Evolutionary conservation across 1,140 invertebrate species (phyloP), one percentile per base, ranked within the genome.

Genomic region (Leptopilina clavipes): DNA sequence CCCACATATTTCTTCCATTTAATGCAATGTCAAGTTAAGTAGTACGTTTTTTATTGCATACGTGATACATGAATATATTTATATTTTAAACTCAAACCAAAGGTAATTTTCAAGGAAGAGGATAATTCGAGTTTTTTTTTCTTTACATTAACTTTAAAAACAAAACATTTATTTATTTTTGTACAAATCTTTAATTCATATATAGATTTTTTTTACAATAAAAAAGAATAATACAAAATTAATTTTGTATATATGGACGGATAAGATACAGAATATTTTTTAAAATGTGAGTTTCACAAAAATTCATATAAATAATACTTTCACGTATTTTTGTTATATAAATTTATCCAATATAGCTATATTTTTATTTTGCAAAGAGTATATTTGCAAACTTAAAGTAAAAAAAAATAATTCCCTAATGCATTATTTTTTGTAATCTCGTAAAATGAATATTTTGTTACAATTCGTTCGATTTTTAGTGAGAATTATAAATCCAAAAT

Each of bases 1-100:
- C 59, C 25, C 25, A 37, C 59, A 65, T 65, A 22, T 91, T 91
- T 81, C n/a, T 59, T 59, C 25, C 37, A 56, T 22, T 76, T 40
- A 56, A 17, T 37, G 17, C 45, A 45, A 37, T 54, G 44, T 45
- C 72, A 45, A 73, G 45, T 54, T 31, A 37, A 48, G 52, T 54
- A 31, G 52, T n/a, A 19, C 72, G 31, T 45, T 52, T 73, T 73
- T 73, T 73, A 73, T 52, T 73, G 45, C 19, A 19, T 54, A 37
- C 59, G 59, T 37, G 59, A 31, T 31, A 65, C n/a, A 65, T 31
- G 25, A 65, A 65, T 65, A 37, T 14, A 14, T 31, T 65, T 31
- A 14, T 31, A 14, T n/a, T 65, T 22, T n/a, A 37, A 31, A 31
- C n/a, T 65, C 59, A 3, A 65, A 65, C 31, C 10, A 18, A 54